A percentile compares a stretch with the other conserved stretches of the same genome.
Evolutionary conservation across 2,888 invertebrate genomes (phyloP).

Genomic region (Tethea ocularis): DNA sequence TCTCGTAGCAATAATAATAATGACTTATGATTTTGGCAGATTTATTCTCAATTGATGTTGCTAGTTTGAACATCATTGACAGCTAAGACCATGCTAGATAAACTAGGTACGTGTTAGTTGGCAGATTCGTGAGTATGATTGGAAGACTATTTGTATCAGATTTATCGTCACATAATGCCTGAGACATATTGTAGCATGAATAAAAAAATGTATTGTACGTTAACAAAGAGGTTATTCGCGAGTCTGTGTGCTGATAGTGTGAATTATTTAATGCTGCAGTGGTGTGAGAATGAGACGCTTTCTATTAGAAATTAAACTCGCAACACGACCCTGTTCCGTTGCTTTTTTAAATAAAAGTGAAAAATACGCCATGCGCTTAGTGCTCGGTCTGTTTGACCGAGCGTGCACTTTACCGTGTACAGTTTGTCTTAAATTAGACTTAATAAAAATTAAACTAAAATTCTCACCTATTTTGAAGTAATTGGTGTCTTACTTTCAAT

Average conservation of each 20-base stretch:
- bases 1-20: neutral
- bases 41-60: conserved; percentile 9
- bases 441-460: neutral
- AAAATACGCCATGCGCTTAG: neutral
- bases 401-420: too few species aligned
- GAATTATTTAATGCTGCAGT: conserved; percentile 52
- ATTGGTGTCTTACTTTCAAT: conserved; percentile 31
- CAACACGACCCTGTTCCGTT: conserved; percentile 57
- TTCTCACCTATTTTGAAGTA: conserved; percentile 7
- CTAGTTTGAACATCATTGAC: conserved; percentile 19
- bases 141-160: conserved; percentile 5
- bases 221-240: conserved; percentile 43
- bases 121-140: conserved; percentile 21
- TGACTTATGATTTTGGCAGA: conserved; percentile 17
- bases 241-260: conserved; percentile 54
- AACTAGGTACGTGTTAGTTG: conserved; percentile 13
- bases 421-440: neutral
- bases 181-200: conserved; percentile 56
- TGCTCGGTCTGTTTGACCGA: too few species aligned
- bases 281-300: conserved; percentile 75
- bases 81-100: conserved; percentile 6
- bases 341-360: conserved; percentile 23
- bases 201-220: conserved; percentile 46
- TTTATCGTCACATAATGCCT: conserved; percentile 36
- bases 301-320: conserved; percentile 64